These are phyloP conservation scores for Riparia riparia DNA, from an alignment of 2,113 vertebrate species.

Conservation along the genomic window DNA sequence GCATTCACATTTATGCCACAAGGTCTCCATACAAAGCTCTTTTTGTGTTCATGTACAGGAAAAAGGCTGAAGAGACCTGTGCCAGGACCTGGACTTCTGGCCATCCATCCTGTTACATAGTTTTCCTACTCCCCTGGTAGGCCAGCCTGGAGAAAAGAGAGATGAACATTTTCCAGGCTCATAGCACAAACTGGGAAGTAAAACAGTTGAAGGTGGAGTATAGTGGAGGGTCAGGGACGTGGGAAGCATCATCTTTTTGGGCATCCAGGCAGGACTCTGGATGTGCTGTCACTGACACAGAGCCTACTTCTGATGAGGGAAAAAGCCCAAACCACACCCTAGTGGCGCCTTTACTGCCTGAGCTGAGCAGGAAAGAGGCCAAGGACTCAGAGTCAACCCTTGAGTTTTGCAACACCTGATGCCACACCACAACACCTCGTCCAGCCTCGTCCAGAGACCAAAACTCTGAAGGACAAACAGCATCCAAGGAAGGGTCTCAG, in stretches of 20 bases:
- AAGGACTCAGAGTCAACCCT: neutral
- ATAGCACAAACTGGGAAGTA: neutral
- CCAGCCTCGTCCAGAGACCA: neutral
- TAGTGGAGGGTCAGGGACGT: neutral
- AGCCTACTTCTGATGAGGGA: neutral
- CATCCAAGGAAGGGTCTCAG: neutral
- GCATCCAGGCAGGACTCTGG: neutral
- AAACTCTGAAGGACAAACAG: neutral
- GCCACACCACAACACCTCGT: neutral
- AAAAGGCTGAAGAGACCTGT: neutral
- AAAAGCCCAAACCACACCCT: neutral
- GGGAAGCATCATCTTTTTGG: neutral
- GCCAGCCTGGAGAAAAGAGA: neutral
- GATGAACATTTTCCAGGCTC: neutral
- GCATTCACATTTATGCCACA: fast-evolving
- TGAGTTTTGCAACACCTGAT: neutral
- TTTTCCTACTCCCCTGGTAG: neutral
- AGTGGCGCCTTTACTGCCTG: neutral
- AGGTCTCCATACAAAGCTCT: neutral
- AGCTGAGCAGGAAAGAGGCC: neutral
- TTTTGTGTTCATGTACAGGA: neutral
- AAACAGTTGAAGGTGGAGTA: neutral
- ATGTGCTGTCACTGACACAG: neutral
- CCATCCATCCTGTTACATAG: neutral
- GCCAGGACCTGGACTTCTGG: neutral